Conservation (phyloP, 2,888 invertebrate species). For the Tetragonula carbonaria region DNA sequence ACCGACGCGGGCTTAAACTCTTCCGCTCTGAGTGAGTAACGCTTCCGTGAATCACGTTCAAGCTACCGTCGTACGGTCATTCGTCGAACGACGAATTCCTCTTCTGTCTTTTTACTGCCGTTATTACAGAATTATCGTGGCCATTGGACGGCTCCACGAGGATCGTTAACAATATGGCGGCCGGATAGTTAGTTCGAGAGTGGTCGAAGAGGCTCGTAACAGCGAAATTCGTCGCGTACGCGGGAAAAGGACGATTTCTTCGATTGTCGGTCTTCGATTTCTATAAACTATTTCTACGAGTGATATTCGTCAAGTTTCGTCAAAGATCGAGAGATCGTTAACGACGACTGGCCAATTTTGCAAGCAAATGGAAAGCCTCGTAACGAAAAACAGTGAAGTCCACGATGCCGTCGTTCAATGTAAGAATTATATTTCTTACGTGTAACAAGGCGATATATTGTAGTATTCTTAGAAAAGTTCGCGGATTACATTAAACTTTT, state of each 20-base stretch:
- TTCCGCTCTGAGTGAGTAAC: constrained; percentile 14
- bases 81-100: not conserved
- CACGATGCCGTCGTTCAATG: no score
- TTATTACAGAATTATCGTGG: constrained; percentile 13
- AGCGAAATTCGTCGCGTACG: no score
- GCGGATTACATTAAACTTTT: not conserved
- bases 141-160: not conserved
- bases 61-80: not conserved
- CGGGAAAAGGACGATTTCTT: no score
- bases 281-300: no score
- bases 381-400: no score
- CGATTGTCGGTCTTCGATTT: no score
- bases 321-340: no score
- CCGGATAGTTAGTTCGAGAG: not conserved
- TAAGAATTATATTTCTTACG: no score
- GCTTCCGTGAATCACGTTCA: constrained; percentile 37
- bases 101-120: not conserved
- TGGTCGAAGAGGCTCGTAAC: not conserved
- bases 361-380: no score
- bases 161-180: not conserved
- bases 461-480: not conserved
- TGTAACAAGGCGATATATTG: not conserved
- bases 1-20: constrained; percentile 26
- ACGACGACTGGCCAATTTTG: no score
- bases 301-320: no score